Conservation (phyloP, 2,888 invertebrate genomes). For the Campoplex nolae region DNA sequence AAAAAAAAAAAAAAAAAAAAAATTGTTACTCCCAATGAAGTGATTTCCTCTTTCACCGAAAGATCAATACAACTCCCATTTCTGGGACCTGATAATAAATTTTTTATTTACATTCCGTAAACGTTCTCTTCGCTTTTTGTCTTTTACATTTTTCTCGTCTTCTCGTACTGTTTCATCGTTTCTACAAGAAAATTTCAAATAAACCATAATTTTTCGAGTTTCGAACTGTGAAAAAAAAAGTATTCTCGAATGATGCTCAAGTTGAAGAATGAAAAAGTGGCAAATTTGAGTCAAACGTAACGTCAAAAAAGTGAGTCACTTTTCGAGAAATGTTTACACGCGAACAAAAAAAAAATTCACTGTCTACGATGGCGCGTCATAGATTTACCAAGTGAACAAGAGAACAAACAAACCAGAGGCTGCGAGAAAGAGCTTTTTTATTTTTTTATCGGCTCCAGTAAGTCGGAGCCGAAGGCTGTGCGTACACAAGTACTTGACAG, state of each 20-base stretch:
- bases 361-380: constrained; percentile 7
- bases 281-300: neutral
- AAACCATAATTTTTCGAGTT: neutral
- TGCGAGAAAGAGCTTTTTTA: constrained; percentile 14
- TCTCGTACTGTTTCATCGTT: neutral
- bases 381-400: constrained; percentile 6
- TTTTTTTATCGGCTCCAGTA: constrained; percentile 25
- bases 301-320: constrained; percentile 20
- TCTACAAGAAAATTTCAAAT: neutral
- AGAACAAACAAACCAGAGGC: constrained; percentile 27
- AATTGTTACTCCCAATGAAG: neutral
- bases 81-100: neutral
- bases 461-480: constrained; percentile 26
- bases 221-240: neutral
- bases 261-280: neutral
- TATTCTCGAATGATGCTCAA: neutral
- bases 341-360: constrained; percentile 34
- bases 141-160: neutral
- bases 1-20: neutral
- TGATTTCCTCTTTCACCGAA: neutral
- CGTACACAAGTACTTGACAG: constrained; percentile 32
- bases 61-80: neutral
- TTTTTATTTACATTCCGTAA: neutral
- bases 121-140: neutral
- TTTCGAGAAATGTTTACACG: neutral